A percentile compares a stretch with the other conserved stretches of the same genome.
Conservation (phyloP, 2,797 vertebrate genomes). For the Lemur catta region DNA sequence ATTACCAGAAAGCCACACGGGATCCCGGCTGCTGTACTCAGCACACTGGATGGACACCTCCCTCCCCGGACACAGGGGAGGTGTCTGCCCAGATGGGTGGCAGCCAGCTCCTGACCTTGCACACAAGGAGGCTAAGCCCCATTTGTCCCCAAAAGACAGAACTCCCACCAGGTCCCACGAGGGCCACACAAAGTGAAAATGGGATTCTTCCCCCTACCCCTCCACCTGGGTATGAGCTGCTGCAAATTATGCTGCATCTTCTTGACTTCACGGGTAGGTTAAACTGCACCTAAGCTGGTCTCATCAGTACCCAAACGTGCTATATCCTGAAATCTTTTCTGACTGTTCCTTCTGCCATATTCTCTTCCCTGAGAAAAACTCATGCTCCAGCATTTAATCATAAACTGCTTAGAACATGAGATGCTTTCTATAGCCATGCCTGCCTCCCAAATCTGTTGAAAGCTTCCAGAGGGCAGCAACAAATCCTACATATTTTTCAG, state of each 20-base stretch:
- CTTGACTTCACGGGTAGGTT: not conserved
- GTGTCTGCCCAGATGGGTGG: not conserved
- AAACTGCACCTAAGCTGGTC: not conserved
- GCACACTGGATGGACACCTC: not conserved
- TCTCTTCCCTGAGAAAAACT: not conserved
- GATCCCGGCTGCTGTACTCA: rapidly evolving
- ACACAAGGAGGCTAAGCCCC: not conserved
- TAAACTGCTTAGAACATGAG: not conserved
- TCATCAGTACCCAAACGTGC: not conserved
- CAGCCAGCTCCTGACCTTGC: not conserved
- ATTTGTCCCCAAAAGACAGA: not conserved
- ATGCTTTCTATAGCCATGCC: not conserved
- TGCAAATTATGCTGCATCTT: not conserved
- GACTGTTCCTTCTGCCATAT: rapidly evolving
- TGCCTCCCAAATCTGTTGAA: not conserved
- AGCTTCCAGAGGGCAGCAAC: not conserved
- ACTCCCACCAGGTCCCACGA: not conserved
- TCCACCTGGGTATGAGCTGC: no score
- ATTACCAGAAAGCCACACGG: not conserved
- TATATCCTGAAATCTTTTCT: not conserved
- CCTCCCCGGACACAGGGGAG: not conserved
- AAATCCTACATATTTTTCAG: not conserved
- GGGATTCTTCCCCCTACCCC: not conserved
- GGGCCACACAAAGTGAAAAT: not conserved
- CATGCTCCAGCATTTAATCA: not conserved